Percentiles rank a stretch among this genome's conserved stretches.
phyloP scores from a whole-genome alignment of 2,113 vertebrate species.

The Plecturocebus donacophilus region DNA sequence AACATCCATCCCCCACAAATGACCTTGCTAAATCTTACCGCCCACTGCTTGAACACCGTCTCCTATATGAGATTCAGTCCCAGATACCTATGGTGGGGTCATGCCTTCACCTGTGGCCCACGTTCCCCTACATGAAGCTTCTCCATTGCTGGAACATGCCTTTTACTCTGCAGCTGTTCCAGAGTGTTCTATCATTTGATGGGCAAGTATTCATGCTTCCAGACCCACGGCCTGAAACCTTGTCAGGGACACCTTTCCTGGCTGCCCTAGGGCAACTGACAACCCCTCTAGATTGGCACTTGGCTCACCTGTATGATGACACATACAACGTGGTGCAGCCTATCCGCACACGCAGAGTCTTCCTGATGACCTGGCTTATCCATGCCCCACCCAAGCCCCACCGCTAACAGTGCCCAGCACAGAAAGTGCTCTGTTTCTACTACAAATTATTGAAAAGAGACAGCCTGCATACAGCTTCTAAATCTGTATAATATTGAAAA shows the following conservation, averaged over 20 bases:
- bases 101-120: not conserved
- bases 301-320: rapidly evolving
- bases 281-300: rapidly evolving
- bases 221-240: not conserved
- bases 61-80: not conserved
- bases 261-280: not conserved
- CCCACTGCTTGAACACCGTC: not conserved
- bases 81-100: not conserved
- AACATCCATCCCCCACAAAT: not conserved
- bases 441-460: not conserved
- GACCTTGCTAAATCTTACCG: no score
- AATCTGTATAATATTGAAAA: not conserved
- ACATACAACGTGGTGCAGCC: rapidly evolving
- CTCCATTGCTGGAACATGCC: not conserved
- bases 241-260: not conserved
- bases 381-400: rapidly evolving
- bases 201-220: not conserved
- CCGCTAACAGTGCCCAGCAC: not conserved
- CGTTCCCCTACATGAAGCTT: not conserved
- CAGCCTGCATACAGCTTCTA: not conserved
- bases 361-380: rapidly evolving
- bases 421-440: not conserved
- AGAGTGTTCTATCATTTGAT: not conserved
- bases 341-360: not conserved
- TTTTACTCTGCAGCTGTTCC: not conserved